Evolutionary conservation across 2,888 invertebrate genomes (phyloP), one percentile per base, ranked within the genome.

Genomic region (Protophormia terraenovae): DNA sequence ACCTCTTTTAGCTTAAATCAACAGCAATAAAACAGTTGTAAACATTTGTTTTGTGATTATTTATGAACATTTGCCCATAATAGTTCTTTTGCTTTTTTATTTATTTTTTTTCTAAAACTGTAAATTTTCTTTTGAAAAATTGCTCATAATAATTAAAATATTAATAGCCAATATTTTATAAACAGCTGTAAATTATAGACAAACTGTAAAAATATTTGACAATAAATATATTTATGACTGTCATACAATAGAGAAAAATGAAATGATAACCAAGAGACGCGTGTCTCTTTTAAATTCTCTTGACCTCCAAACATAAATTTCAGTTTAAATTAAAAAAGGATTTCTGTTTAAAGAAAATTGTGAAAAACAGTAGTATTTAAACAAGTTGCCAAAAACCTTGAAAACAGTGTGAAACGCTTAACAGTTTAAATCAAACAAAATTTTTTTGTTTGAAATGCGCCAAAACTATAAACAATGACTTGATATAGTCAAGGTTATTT

Each of bases 401-500:
- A 77, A 69, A 47, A 47, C 71, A 69, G 78, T 75, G 85, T 75
- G 62, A 72, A 80, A 72, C 60, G 12, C 32, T 67, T 77, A 62
- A 67, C 66, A 84, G 72, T 80, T 35, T 24, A 2, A 50, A 29
- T 29, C 3, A 14, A 75, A 6, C 12, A 12, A 66, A 41, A 14
- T 53, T 35, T 16, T 35, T 16, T 16, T 19, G 5, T 19, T 22
- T n/a, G n/a, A 69, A 69, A 62, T 47, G 45, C 32, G 41, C 66
- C 69, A 84, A 76, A 79, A 60, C 22, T 45, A 27, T 38, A 53
- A 75, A 53, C n/a, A 58, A 6, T 35, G 27, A 16, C 62, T n/a
- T n/a, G n/a, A 66, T 8, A 38, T 32, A 60, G 69, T 64, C 84
- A 84, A 80, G 84, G 84, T 67, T 45, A 58, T 78, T 72, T 55